Conservation (phyloP, 2,888 invertebrate genomes). For the Ditula angustiorana region DNA sequence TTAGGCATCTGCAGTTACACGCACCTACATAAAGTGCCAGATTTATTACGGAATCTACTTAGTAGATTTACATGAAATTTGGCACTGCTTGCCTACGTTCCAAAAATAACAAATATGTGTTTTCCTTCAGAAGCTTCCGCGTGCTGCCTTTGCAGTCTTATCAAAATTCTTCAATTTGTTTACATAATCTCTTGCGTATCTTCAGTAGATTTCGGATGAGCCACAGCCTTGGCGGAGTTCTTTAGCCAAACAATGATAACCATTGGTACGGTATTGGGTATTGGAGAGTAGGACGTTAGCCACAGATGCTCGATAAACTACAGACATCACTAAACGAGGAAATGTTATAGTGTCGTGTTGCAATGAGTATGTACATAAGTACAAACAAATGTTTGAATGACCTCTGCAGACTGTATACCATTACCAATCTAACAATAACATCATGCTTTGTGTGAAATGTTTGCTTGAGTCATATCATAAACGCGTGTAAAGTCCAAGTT, state of each 20-base stretch:
- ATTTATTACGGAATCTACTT: slow-evolving; percentile 17
- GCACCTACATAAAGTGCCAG: neutral
- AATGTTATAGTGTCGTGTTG: neutral
- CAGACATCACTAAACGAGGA: slow-evolving; percentile 9
- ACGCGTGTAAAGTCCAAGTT: neutral
- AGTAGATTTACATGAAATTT: slow-evolving; percentile 24
- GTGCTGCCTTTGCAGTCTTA: slow-evolving; percentile 12
- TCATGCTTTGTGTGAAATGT: neutral
- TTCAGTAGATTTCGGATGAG: neutral
- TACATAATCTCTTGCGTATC: slow-evolving; percentile 9
- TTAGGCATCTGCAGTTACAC: neutral
- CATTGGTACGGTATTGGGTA: slow-evolving; percentile 4
- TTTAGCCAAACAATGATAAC: slow-evolving; percentile 4
- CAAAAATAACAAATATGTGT: slow-evolving; percentile 24
- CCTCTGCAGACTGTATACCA: slow-evolving; percentile 1
- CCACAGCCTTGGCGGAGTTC: neutral
- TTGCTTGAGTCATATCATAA: neutral
- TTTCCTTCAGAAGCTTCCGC: slow-evolving; percentile 21
- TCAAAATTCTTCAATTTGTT: slow-evolving; percentile 3
- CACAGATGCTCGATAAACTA: slow-evolving; percentile 12
- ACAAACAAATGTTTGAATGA: neutral
- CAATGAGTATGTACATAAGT: neutral
- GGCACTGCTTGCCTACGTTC: slow-evolving; percentile 23
- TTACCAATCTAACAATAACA: neutral
- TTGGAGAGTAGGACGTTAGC: slow-evolving; percentile 14